Conservation (phyloP, 2,113 vertebrate species). For the Eubucco bourcierii region DNA sequence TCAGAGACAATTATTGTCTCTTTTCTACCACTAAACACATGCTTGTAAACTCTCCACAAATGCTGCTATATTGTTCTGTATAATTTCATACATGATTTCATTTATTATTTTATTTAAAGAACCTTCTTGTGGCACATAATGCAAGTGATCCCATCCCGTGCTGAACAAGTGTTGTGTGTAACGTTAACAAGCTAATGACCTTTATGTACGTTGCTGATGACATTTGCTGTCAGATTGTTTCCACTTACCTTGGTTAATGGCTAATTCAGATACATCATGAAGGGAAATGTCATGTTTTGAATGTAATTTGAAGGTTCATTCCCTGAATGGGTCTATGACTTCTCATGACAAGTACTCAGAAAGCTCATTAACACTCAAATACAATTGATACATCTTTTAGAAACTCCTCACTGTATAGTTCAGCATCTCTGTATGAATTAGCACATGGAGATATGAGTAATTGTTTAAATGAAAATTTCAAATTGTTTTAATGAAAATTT, state of each 20-base stretch:
- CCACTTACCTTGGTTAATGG: not conserved
- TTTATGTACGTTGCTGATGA: not conserved
- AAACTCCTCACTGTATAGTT: conserved; percentile 28
- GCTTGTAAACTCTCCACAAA: not conserved
- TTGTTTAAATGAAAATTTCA: conserved; percentile 62
- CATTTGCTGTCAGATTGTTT: conserved; percentile 31
- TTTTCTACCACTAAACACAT: not conserved
- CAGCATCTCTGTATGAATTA: conserved; percentile 62
- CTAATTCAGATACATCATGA: not conserved
- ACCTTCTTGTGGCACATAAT: not conserved
- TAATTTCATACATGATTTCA: not conserved
- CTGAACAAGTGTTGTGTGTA: not conserved
- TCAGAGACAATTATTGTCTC: not conserved
- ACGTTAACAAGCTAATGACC: not conserved
- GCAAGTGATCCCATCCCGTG: not conserved
- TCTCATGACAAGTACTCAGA: conserved; percentile 48
- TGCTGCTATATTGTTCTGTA: not conserved
- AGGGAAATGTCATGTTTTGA: conserved; percentile 34
- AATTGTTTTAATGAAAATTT: conserved; percentile 70
- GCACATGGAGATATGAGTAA: conserved; percentile 64
- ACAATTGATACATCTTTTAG: conserved; percentile 50
- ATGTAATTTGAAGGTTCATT: conserved; percentile 18
- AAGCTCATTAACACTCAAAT: conserved; percentile 58
- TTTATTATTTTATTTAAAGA: too few relatives aligned
- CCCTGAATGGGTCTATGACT: conserved; percentile 22